A percentile compares a stretch with the other conserved stretches of the same genome.
Evolutionary conservation across 2,888 invertebrate genomes (phyloP).

Genomic region (Spisula solida): DNA sequence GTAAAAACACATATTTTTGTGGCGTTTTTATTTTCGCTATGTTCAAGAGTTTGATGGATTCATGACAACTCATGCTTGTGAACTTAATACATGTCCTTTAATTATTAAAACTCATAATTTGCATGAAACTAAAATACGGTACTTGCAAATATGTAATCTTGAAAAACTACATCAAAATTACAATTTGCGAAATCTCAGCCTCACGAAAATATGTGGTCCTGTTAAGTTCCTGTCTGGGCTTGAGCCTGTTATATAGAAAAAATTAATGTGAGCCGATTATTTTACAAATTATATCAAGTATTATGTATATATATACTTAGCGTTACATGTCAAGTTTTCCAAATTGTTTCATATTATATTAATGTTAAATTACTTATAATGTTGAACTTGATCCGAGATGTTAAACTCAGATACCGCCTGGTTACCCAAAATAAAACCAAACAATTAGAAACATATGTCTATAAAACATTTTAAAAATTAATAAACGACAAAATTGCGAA

Average conservation of each 20-base stretch:
- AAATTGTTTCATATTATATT: constrained; percentile 1
- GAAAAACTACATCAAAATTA: no score
- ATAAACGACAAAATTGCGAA: constrained; percentile 16
- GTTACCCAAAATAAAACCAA: not conserved
- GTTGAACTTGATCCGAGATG: constrained; percentile 8
- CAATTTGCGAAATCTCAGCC: no score
- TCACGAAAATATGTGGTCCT: no score
- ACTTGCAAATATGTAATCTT: no score
- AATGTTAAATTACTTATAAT: constrained; percentile 9
- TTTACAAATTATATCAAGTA: not conserved
- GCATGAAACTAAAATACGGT: no score
- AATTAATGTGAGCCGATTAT: not conserved
- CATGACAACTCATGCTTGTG: no score
- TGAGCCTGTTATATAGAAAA: not conserved
- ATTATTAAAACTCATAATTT: no score
- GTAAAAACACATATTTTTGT: not conserved
- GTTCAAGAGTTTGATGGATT: no score
- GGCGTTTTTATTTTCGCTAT: no score
- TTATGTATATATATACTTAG: no score
- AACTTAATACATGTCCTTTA: no score
- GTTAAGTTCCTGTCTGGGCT: not conserved
- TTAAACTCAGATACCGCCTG: not conserved
- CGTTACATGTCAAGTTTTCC: not conserved
- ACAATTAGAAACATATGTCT: constrained; percentile 16
- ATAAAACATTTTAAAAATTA: constrained; percentile 11